Evolutionary conservation across 2,888 invertebrate genomes (phyloP), one percentile per base, ranked within the genome.

Genomic region (Trachelus troglodyta): DNA sequence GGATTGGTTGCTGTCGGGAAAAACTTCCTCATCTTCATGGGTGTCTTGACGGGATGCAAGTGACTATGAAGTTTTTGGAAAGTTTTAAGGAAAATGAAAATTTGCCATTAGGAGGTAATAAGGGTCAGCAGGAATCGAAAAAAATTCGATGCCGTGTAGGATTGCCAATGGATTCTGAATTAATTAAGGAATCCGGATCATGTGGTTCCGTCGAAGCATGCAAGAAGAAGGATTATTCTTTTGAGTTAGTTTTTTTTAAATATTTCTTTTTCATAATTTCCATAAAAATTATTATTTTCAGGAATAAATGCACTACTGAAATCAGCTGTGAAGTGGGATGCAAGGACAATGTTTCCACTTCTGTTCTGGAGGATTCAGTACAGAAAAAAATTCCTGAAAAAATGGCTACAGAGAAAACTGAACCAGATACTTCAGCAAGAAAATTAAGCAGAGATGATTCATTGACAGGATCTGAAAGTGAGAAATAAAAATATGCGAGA

Each of bases 11-110:
- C 37, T 87, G 88, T 76, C 80, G 83, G 1, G 85, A 84, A 74
- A 83, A 81, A 30, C 71, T 37, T 12, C 82, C 83, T 9, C 88
- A 88, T 78, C 75, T 87, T 56, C 88, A 88, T 30, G 86, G 86
- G 12, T 76, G 77, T 4, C 76, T 88, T 31, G 85, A 88, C 30
- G 88, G 87, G 12, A 74, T 81, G 6, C 80, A 79, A 23, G 81
- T 81, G 4, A 86, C 85, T 3, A 40, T 85, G 77, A 85, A 82
- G n/a, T 73, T 83, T 69, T 30, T 81, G 15, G 85, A 85, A 33
- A 83, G 23, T 76, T 75, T 56, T 56, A 23, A 56, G 40, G 40
- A 23, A 6, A 56, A 23, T 56, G 23, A 15, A 56, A 1, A 56
- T 15, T 56, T 23, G 1, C 6, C 9, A 40, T 40, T 15, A 56